Evolutionary conservation across 2,888 invertebrate species (phyloP), one percentile per base, ranked within the genome.

Genomic region (Phymatocera aterrima): DNA sequence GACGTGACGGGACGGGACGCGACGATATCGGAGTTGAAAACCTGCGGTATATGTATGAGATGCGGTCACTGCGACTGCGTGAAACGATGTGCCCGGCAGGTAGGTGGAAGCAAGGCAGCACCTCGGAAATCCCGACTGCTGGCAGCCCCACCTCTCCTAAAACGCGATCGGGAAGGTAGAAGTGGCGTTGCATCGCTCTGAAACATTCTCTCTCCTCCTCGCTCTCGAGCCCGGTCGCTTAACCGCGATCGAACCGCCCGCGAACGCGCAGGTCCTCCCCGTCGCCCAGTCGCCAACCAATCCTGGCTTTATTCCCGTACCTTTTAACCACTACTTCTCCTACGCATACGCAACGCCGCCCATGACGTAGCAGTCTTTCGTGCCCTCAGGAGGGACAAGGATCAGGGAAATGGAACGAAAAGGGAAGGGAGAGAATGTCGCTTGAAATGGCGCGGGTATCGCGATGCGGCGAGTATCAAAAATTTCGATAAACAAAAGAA

Each of bases 31-130:
- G 37, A 28, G n/a, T n/a, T n/a, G 15, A 48, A 15, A 37, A 54
- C 48, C 15, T 28, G 21, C 15, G 4, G 24, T 57, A 2, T 61
- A 61, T 64, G 51, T 28, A 77, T 78, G 81, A 79, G 79, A 87
- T 86, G 87, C 87, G 87, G 85, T 87, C 90, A 87, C 83, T 87
- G 89, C 90, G 89, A 85, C 88, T 89, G 90, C 89, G 88, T 88
- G 88, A 87, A 89, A 87, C 88, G 87, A 87, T 90, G 87, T 90
- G 89, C 81, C 82, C 78, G 75, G 78, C 74, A 80, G 79, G 80
- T 81, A 83, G 84, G 84, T 81, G 80, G 83, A 83, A 83, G 83
- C 82, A 80, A 81, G 81, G 80, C 78, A 72, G 31, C 72, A 18
- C 80, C n/a, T n/a, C n/a, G n/a, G 77, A 79, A 40, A 57, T 60